Percentiles rank a stretch among this genome's conserved stretches.
phyloP scores from a whole-genome alignment of 2,113 vertebrate genomes.

The Rhizomys pruinosus region DNA sequence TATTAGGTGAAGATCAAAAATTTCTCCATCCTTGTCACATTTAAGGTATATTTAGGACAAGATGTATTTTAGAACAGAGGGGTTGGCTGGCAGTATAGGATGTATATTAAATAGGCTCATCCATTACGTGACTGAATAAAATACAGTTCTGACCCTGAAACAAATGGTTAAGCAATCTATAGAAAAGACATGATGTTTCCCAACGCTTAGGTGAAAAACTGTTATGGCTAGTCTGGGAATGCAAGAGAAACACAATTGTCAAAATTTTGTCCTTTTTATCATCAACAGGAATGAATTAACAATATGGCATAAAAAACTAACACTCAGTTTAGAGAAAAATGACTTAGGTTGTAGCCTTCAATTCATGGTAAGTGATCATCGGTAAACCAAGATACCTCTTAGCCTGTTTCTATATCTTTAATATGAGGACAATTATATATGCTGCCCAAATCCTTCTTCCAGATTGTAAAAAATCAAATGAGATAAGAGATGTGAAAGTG shows the following conservation, averaged over 20 bases:
- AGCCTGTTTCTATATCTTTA: not conserved
- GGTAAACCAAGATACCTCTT: not conserved
- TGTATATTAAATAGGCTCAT: not conserved
- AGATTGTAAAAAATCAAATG: conserved; percentile 4
- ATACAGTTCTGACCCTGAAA: conserved; percentile 18
- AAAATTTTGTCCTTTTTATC: not conserved
- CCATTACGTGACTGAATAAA: not conserved
- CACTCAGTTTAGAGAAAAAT: not conserved
- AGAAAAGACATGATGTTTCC: conserved; percentile 20
- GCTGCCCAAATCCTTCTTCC: not conserved
- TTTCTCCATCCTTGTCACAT: conserved; percentile 1
- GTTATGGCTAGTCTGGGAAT: not conserved
- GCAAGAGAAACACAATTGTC: conserved; percentile 26
- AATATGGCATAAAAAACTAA: not conserved
- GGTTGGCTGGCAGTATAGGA: not conserved
- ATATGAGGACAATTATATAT: not conserved
- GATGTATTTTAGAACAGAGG: not conserved
- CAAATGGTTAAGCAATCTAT: conserved; percentile 51
- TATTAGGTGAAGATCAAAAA: not conserved
- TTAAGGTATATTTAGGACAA: not conserved
- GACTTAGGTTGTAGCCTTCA: not conserved
- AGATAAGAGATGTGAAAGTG: not conserved
- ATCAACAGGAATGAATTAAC: conserved; percentile 15
- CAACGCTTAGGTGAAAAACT: conserved; percentile 31
- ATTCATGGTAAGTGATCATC: not conserved